A percentile compares a stretch with the other conserved stretches of the same genome.
Evolutionary conservation across 2,797 vertebrate genomes (phyloP).

Genomic region (Chromis chromis): DNA sequence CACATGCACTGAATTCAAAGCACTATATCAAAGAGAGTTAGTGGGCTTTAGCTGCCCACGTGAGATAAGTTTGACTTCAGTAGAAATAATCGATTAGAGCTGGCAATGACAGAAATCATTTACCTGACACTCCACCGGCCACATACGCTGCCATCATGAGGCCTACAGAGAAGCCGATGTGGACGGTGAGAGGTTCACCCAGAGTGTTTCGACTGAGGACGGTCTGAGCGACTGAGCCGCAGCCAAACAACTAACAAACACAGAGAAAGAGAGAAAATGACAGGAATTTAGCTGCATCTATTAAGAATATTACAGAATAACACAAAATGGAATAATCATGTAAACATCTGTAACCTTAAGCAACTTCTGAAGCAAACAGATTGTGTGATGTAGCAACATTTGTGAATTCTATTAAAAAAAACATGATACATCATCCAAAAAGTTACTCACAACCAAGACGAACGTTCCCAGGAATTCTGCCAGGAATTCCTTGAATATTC

Average conservation of each 20-base stretch:
- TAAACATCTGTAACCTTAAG: neutral
- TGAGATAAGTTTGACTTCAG: neutral
- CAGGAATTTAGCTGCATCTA: neutral
- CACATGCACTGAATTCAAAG: neutral
- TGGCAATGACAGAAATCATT: constrained; percentile 23
- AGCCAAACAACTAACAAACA: constrained; percentile 89
- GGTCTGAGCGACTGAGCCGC: constrained; percentile 91
- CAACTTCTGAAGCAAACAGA: neutral
- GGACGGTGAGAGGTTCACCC: constrained; percentile 87
- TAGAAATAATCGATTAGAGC: neutral
- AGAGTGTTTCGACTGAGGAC: constrained; percentile 90
- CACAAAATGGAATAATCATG: neutral
- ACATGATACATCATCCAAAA: neutral
- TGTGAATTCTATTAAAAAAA: neutral
- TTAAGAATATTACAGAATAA: neutral
- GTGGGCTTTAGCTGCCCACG: neutral
- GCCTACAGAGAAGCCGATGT: constrained; percentile 92
- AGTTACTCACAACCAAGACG: constrained; percentile 92
- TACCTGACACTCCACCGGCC: constrained; percentile 94
- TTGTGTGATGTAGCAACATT: neutral
- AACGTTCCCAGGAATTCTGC: constrained; percentile 96
- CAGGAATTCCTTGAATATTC: constrained; percentile 90
- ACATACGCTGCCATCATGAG: constrained; percentile 91
- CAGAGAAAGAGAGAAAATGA: neutral
- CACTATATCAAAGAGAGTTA: neutral